Percentiles rank a stretch among this genome's conserved stretches.
Conservation (phyloP, 2,113 vertebrate genomes). For the Furnarius figulus region DNA sequence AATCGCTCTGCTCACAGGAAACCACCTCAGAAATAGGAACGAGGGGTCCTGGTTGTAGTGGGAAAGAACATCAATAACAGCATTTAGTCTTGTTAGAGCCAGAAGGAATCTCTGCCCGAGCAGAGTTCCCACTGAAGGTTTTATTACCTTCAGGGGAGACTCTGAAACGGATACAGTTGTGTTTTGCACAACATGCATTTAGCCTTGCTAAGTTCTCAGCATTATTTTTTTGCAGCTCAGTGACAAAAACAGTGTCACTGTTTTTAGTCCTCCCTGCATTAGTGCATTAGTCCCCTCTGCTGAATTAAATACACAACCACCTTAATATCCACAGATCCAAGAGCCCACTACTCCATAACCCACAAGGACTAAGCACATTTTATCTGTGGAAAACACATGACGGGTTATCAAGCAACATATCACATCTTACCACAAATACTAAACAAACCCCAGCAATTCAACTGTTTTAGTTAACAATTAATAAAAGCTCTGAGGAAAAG, state of each 20-base stretch:
- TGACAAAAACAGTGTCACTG: neutral
- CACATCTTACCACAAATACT: neutral
- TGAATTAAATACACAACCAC: neutral
- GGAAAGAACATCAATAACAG: neutral
- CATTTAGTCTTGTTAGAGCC: neutral
- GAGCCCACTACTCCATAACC: neutral
- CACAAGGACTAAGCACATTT: neutral
- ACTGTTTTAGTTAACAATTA: conserved; percentile 2
- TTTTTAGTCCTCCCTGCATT: no score
- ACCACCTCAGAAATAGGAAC: neutral
- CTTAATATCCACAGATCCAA: neutral
- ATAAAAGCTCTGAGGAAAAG: neutral
- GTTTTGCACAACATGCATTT: neutral
- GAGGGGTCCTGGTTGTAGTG: neutral
- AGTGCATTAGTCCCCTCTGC: neutral
- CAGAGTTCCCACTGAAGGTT: neutral
- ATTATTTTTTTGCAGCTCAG: neutral
- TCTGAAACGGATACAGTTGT: neutral
- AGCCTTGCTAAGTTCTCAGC: neutral
- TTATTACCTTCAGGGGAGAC: neutral
- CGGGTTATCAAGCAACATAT: neutral
- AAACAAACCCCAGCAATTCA: neutral
- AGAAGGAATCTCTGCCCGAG: neutral
- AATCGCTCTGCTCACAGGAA: neutral
- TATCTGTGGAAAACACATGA: neutral